These are phyloP conservation scores for Platypus cylindrus DNA, from an alignment of 2,888 invertebrate genomes.

Conservation along the genomic window DNA sequence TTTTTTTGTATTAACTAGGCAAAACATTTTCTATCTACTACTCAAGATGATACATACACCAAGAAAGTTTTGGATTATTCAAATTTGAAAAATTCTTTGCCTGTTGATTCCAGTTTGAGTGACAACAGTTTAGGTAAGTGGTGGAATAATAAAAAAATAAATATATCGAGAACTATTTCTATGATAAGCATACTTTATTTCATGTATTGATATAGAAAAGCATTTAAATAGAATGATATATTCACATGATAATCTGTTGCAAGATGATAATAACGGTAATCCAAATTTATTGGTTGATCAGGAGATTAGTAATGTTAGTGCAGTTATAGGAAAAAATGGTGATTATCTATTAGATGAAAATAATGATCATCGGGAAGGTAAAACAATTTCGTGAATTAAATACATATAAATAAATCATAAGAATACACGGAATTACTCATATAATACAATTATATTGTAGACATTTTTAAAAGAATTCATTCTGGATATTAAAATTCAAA, in stretches of 20 bases:
- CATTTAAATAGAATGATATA: conserved; percentile 13
- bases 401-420: too few relatives aligned
- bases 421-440: too few relatives aligned
- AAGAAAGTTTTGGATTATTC: conserved; percentile 4
- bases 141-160: neutral
- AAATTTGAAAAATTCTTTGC: conserved; percentile 7
- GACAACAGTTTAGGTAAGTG: conserved; percentile 13
- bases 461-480: too few relatives aligned
- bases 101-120: conserved; percentile 10
- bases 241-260: conserved; percentile 11
- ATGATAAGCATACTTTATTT: neutral
- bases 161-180: neutral
- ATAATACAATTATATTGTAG: too few relatives aligned
- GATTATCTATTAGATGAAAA: conserved; percentile 4
- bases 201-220: conserved; percentile 11
- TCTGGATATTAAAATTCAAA: too few relatives aligned
- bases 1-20: too few relatives aligned
- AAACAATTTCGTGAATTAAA: too few relatives aligned
- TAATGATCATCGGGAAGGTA: conserved; percentile 2
- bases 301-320: conserved; percentile 6
- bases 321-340: conserved; percentile 4
- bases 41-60: too few relatives aligned
- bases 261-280: conserved; percentile 4
- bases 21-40: too few relatives aligned
- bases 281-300: conserved; percentile 6